Evolutionary conservation across 2,797 vertebrate genomes (phyloP), one percentile per base, ranked within the genome.

Genomic region (Rhinoraja longicauda): DNA sequence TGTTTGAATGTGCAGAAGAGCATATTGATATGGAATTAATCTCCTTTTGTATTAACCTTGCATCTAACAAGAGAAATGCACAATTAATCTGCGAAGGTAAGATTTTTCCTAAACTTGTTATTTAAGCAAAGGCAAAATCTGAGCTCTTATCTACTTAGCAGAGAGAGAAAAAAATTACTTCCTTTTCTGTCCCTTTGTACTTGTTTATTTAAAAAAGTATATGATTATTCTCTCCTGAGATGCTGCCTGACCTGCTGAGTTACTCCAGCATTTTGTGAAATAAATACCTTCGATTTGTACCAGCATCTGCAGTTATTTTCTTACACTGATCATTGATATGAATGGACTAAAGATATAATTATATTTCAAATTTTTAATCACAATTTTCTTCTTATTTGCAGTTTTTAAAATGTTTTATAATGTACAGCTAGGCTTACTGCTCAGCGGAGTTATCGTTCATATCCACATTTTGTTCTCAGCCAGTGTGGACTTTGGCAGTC

Each of bases 31-130:
- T 97, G 32, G 97, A 98, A 94, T 96, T 98, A 82, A 97, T 99
- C 95, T 98, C 98, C 7, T 98, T 99, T 95, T 98, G 98, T 95
- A 98, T 99, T 95, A 99, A 99, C 95, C 96, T 99, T 94, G 98
- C 98, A 91, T 98, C 98, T 73, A 98, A 99, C 95, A 99, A 98
- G 95, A 98, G 96, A 95, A 99, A 99, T 7, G 97, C 98, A 1
- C 98, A 98, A 93, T 95, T 99, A 92, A 97, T 99, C 95, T 99
- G 98, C 96, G 98, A 98, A 97, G 98, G 98, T 98, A 93, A 93
- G 93, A 91, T 57, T 76, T 75, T 93, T 91, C 10, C 77, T 59
- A 84, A 19, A 57, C 32, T 45, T 64, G 59, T 64, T 19, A 64
- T 36, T n/a, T 36, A 32, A n/a, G 32, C 5, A 19, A 8, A 7